Conservation (phyloP, 1,140 invertebrate species). For the Drosophila leontia region DNA sequence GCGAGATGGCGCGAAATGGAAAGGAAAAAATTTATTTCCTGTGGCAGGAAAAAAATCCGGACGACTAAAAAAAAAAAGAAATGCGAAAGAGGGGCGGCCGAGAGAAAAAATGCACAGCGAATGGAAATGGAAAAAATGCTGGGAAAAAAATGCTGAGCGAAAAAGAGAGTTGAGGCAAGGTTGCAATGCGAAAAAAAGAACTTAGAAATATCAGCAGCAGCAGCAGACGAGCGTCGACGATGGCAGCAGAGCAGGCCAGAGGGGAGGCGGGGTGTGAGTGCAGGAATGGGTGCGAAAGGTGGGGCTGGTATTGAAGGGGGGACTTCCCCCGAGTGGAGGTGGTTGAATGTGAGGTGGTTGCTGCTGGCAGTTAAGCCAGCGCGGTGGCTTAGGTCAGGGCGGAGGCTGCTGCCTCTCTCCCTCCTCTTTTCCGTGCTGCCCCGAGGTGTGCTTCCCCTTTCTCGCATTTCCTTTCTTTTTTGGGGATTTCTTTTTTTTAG, state of each 20-base stretch:
- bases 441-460: slow-evolving; percentile 61
- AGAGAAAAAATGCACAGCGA: slow-evolving; percentile 76
- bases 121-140: slow-evolving; percentile 68
- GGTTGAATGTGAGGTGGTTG: slow-evolving; percentile 36
- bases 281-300: slow-evolving; percentile 4
- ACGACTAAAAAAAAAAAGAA: slow-evolving; percentile 16
- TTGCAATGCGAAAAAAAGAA: slow-evolving; percentile 76
- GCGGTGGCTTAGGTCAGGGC: slow-evolving; percentile 80
- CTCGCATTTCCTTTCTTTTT: background rate
- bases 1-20: slow-evolving; percentile 54
- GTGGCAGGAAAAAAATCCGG: slow-evolving; percentile 59
- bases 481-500: background rate
- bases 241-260: slow-evolving; percentile 28
- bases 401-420: slow-evolving; percentile 46
- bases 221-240: slow-evolving; percentile 55
- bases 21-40: slow-evolving; percentile 75
- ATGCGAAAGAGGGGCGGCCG: slow-evolving; percentile 64
- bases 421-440: slow-evolving; percentile 7
- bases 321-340: slow-evolving; percentile 16
- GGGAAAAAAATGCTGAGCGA: slow-evolving; percentile 44
- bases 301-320: background rate
- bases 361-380: slow-evolving; percentile 76
- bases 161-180: slow-evolving; percentile 67
- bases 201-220: slow-evolving; percentile 71
- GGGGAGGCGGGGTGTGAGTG: slow-evolving; percentile 21